These are phyloP conservation scores for Progne subis DNA, from an alignment of 2,113 vertebrate species.

Conservation along the genomic window DNA sequence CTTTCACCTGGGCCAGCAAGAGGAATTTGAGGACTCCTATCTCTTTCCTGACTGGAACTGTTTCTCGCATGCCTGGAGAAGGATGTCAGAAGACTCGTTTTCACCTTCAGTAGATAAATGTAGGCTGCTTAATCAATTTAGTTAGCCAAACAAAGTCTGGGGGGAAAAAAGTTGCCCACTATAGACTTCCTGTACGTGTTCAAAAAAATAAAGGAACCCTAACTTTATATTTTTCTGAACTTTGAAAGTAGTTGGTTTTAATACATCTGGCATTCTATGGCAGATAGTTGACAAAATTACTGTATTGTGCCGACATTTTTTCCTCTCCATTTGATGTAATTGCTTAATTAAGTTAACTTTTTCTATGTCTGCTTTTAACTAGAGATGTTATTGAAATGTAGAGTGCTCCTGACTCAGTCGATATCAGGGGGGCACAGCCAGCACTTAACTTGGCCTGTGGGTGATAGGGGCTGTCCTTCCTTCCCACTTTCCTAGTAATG, in stretches of 20 bases:
- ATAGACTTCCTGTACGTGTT: not conserved
- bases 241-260: not conserved
- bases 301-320: not conserved
- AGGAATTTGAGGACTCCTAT: not conserved
- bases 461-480: not conserved
- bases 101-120: not conserved
- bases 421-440: not conserved
- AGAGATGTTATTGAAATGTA: not conserved
- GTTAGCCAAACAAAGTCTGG: not conserved
- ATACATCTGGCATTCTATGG: not conserved
- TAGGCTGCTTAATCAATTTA: no score
- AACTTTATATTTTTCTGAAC: not conserved
- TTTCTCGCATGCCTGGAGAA: not conserved
- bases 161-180: not conserved
- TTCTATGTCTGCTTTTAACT: not conserved
- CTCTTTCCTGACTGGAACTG: not conserved
- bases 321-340: fast-evolving
- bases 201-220: not conserved
- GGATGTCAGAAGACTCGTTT: not conserved
- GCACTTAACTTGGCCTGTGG: not conserved
- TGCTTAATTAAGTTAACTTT: not conserved
- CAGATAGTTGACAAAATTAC: not conserved
- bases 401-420: not conserved
- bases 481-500: fast-evolving
- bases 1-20: no score